Evolutionary conservation across 2,888 invertebrate species (phyloP), one percentile per base, ranked within the genome.

Genomic region (Unio pictorum): DNA sequence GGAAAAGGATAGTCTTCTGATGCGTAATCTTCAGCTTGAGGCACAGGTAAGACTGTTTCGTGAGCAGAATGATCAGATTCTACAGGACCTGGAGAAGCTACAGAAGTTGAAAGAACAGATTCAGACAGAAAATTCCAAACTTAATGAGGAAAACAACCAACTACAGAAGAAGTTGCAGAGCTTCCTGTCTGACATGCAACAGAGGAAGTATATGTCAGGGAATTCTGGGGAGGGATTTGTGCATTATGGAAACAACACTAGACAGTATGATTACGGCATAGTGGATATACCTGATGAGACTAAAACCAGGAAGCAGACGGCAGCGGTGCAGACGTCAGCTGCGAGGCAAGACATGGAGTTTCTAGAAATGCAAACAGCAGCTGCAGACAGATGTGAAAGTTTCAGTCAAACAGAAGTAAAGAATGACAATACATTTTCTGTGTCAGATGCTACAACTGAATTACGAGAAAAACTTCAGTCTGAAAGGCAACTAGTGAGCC

Each of bases 101-200:
- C 80, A 78, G 59, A 69, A 68, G 23, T 64, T 85, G 64, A 85
- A 84, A 72, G 78, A 82, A 54, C 68, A 75, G 45, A 73, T 84
- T 18, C 83, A 84, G 68, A 69, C 68, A 61, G 84, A 85, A 72
- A 83, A 84, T 67, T 70, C 75, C 8, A 72, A 71, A 57, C 73
- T 85, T n/a, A 76, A 71, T 34, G 72, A 76, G 66, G 80, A 84
- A 64, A 83, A 83, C n/a, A 67, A 82, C 28, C 77, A 80, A n/a
- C 69, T 84, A 4, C 74, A 75, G 65, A 78, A 81, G 61, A 79
- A 77, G 64, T 45, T 84, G 58, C 76, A 79, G 61, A 67, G 64
- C 28, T 66, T 82, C 28, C 65, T 80, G 30, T 73, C 74, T 57
- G 81, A 79, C 70, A 76, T 77, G 65, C 72, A 72, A 62, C 73